Evolutionary conservation across 2,113 vertebrate genomes (phyloP).

Genomic region (Platichthys stellatus): DNA sequence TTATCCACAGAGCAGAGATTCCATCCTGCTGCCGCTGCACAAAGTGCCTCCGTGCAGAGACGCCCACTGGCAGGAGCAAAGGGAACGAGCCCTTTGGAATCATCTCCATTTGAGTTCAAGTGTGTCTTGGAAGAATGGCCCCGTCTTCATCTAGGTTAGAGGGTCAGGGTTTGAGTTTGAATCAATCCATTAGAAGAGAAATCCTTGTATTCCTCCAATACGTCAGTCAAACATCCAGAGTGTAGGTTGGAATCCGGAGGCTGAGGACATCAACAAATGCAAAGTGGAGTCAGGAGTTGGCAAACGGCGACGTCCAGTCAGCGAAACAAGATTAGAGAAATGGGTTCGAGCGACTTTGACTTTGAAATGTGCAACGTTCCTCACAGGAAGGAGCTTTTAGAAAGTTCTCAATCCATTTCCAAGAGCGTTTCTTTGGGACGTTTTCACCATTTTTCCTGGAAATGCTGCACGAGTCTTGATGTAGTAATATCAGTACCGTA

Average conservation of each 20-base stretch:
- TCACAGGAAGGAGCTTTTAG: not conserved
- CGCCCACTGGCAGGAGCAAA: conserved; percentile 23
- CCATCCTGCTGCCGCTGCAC: conserved; percentile 64
- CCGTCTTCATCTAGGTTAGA: not conserved
- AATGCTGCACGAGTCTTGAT: too few relatives aligned
- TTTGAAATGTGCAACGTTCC: not conserved
- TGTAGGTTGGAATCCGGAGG: not conserved
- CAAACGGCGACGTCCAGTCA: not conserved
- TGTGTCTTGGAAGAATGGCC: not conserved
- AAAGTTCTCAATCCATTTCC: not conserved
- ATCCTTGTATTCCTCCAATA: not conserved
- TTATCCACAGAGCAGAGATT: conserved; percentile 67
- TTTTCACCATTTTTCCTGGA: too few relatives aligned
- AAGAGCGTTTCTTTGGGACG: too few relatives aligned
- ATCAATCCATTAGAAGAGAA: not conserved
- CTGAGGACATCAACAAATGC: not conserved
- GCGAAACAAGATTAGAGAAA: not conserved
- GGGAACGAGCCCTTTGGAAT: not conserved
- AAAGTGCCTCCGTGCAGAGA: conserved; percentile 51
- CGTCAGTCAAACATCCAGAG: not conserved
- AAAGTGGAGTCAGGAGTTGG: not conserved
- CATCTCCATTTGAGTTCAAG: not conserved
- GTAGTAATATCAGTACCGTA: too few relatives aligned
- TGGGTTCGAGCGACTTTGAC: not conserved
- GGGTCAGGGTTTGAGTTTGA: too few relatives aligned